Evolutionary conservation across 2,888 invertebrate genomes (phyloP), one percentile per base, ranked within the genome.

Genomic region (Agonopterix subpropinquella): DNA sequence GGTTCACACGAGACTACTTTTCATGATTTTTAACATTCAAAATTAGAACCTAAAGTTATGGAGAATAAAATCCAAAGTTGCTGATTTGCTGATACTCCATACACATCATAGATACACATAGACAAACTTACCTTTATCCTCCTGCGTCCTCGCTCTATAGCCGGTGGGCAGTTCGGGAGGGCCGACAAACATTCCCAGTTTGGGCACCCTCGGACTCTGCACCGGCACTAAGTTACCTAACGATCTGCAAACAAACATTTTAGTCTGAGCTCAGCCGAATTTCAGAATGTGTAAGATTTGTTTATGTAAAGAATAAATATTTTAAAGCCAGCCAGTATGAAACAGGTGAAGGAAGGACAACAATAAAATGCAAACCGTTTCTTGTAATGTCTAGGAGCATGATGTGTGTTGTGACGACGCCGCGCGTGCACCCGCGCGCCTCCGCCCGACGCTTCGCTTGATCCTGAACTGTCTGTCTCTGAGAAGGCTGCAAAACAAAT

Each of bases 401-500:
- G 83, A 50, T 77, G 80, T 41, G 77, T 67, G 67, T 70, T 55
- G 54, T 73, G 77, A 0, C 75, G 57, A 0, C 76, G 62, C 0
- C 75, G 61, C 44, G 76, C 64, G 62, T 70, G 77, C 11, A 64
- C 9, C 41, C 65, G 46, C 51, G 64, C 54, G 60, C 36, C 61
- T 45, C 36, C 61, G 46, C 80, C 84, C 0, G 84, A 83, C 63
- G 92, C 93, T 59, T 91, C 80, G 55, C 95, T 94, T 61, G 95
- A 95, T 73, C 93, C 95, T 58, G 97, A 97, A 62, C 96, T 96
- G 79, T 97, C 97, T 5, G 97, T 96, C 79, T 97, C 97, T 51
- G 95, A 95, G 79, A 95, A 95, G 50, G 94, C 94, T 93, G 77
- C 58, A 47, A 49, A 42, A 46, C 36, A 48, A 8, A 42, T 41